Evolutionary conservation across 2,113 vertebrate genomes (phyloP), one percentile per base, ranked within the genome.

Genomic region (Elgaria multicarinata): DNA sequence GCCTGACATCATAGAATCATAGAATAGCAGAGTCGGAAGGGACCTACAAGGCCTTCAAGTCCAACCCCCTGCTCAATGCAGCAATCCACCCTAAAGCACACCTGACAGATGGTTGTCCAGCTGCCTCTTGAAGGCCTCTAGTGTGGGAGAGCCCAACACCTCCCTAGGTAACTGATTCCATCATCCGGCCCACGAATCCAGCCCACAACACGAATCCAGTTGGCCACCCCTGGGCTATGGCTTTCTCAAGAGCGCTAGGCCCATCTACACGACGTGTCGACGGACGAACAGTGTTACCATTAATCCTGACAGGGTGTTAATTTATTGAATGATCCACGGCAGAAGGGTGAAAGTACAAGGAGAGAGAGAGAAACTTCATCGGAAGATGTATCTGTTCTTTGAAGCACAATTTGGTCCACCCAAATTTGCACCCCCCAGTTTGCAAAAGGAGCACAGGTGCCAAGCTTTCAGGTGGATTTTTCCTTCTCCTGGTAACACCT

Each of bases 401-500:
- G 88, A 85, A 90, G 74, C 77, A 3, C 22, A 42, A 55, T 13
- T 2, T 71, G 77, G 87, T n/a, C n/a, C n/a, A n/a, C n/a, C n/a
- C n/a, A n/a, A n/a, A n/a, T n/a, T n/a, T n/a, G n/a, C n/a, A n/a
- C n/a, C n/a, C 12, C 12, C 50, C 86, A 62, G 85, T 53, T 85
- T 84, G 58, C 58, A 62, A 83, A 82, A 46, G 67, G 84, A 86
- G 58, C 72, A 14, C 69, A 85, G 93, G 44, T 89, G 91, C 81
- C 90, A 87, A 88, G 46, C 75, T 89, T 93, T 88, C 90, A 39
- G 71, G 83, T 88, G 89, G 20, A 89, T 74, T 94, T n/a, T 91
- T 91, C 83, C 92, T 67, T 1, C 85, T 91, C 93, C 62, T 94
- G 86, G 78, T 93, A 80, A 84, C 86, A 94, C 90, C 75, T 86